phyloP scores from a whole-genome alignment of 2,113 vertebrate species.

The Amblyornis subalaris region DNA sequence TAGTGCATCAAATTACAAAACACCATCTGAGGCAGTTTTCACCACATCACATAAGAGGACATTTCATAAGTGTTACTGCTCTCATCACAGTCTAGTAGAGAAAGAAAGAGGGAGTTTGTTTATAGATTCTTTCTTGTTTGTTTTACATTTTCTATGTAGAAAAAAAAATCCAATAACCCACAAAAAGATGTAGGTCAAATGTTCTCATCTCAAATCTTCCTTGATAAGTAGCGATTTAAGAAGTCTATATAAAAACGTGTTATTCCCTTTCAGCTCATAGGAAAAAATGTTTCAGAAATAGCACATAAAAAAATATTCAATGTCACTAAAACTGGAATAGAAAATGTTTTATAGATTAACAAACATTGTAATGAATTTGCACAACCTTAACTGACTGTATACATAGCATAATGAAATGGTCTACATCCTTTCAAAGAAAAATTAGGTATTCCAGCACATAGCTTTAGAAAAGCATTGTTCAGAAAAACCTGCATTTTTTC shows the following conservation, averaged over 20 bases:
- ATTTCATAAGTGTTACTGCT: constrained; percentile 51
- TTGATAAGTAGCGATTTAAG: constrained; percentile 64
- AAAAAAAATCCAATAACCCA: constrained; percentile 62
- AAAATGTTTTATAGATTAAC: constrained; percentile 91
- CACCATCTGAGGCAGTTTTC: constrained; percentile 50
- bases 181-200: constrained; percentile 57
- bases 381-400: constrained; percentile 86
- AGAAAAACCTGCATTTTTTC: constrained; percentile 76
- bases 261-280: constrained; percentile 68
- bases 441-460: constrained; percentile 67
- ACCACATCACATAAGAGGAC: constrained; percentile 39
- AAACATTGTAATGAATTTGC: constrained; percentile 88
- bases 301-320: constrained; percentile 76
- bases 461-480: constrained; percentile 75
- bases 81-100: constrained; percentile 36
- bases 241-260: constrained; percentile 64
- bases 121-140: constrained; percentile 64
- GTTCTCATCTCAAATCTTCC: constrained; percentile 63
- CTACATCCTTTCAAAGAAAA: constrained; percentile 74
- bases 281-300: constrained; percentile 72
- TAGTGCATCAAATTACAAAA: constrained; percentile 55
- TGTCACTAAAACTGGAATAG: constrained; percentile 79
- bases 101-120: constrained; percentile 56
- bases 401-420: constrained; percentile 75
- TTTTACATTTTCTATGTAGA: constrained; percentile 57